Percentiles rank a stretch among this genome's conserved stretches.
phyloP scores from a whole-genome alignment of 2,888 invertebrate genomes.

The Caenorhabditis parvicauda region DNA sequence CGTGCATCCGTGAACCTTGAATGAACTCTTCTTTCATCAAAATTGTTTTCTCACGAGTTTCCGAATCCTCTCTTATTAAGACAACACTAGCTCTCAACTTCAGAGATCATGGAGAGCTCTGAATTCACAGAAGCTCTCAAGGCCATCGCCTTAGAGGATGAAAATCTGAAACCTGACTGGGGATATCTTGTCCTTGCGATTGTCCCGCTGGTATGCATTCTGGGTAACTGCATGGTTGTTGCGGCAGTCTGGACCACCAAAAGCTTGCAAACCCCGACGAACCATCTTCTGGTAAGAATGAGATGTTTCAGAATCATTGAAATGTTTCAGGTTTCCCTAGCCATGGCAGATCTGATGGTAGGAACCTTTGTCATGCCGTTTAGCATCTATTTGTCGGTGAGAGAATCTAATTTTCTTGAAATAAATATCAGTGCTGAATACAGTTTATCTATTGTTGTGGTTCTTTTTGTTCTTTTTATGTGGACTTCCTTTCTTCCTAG shows the following conservation, averaged over 20 bases:
- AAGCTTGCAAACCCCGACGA: constrained; percentile 60
- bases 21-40: too few relatives aligned
- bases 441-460: too few relatives aligned
- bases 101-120: constrained; percentile 21
- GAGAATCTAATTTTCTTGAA: constrained; percentile 10
- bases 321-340: constrained; percentile 51
- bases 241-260: constrained; percentile 58
- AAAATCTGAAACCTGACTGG: constrained; percentile 31
- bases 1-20: too few relatives aligned
- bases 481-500: not conserved
- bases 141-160: constrained; percentile 24
- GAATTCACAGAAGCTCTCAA: constrained; percentile 21
- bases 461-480: too few relatives aligned
- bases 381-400: constrained; percentile 58
- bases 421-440: too few relatives aligned
- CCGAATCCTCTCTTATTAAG: too few relatives aligned
- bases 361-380: constrained; percentile 61
- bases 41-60: too few relatives aligned
- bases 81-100: too few relatives aligned
- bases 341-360: constrained; percentile 59
- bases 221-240: constrained; percentile 55
- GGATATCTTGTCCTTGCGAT: constrained; percentile 30
- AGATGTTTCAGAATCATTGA: too few relatives aligned
- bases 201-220: constrained; percentile 40
- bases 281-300: constrained; percentile 37